These are phyloP conservation scores for Ictalurus furcatus DNA, from an alignment of 2,113 vertebrate genomes.

Conservation along the genomic window DNA sequence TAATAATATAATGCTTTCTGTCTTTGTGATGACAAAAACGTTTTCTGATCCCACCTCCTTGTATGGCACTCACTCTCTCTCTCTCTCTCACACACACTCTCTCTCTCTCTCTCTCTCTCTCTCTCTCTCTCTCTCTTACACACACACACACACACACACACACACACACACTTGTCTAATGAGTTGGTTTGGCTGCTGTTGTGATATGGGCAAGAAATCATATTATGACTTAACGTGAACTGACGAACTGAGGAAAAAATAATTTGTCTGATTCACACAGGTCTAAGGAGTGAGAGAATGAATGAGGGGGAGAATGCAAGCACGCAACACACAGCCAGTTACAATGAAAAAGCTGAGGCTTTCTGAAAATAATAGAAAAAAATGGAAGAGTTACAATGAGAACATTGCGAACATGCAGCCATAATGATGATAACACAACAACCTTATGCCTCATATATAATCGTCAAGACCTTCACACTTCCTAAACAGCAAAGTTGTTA, in stretches of 20 bases:
- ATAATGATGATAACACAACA: neutral
- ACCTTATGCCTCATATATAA: neutral
- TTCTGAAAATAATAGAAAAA: slow-evolving; percentile 21
- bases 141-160: slow-evolving; percentile 54
- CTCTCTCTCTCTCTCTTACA: slow-evolving; percentile 28
- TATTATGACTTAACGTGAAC: slow-evolving; percentile 53
- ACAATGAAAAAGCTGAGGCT: slow-evolving; percentile 1
- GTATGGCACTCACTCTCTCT: slow-evolving; percentile 46
- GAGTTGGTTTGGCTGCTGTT: slow-evolving; percentile 72
- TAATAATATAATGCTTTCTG: slow-evolving; percentile 75
- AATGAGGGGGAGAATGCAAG: slow-evolving; percentile 24
- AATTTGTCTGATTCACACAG: slow-evolving; percentile 45
- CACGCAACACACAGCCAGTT: slow-evolving; percentile 13
- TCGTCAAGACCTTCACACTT: neutral
- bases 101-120: slow-evolving; percentile 57
- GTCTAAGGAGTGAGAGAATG: slow-evolving; percentile 28
- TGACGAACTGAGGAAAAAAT: slow-evolving; percentile 42
- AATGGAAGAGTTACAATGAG: neutral
- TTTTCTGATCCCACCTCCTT: slow-evolving; percentile 54
- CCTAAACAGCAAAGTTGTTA: neutral
- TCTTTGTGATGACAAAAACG: slow-evolving; percentile 71
- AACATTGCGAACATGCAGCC: neutral
- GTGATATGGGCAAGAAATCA: slow-evolving; percentile 60
- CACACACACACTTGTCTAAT: slow-evolving; percentile 68
- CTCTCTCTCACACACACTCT: slow-evolving; percentile 37